Base-by-base conservation (phyloP, 2,888 invertebrate species). In the Oscheius sp. region DNA sequence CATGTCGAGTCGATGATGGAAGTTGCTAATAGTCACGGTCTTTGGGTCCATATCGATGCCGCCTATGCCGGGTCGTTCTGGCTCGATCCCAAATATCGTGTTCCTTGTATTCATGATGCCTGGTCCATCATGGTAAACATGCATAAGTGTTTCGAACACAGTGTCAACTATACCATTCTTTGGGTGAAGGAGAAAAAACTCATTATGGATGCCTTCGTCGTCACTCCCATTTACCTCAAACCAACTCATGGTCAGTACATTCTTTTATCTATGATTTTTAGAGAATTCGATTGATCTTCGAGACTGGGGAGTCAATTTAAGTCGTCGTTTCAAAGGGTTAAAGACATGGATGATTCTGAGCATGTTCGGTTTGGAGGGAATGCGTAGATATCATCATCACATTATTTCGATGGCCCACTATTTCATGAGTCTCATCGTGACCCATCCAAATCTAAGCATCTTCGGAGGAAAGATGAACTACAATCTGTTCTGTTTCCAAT, bases 41-140 rank as follows among this genome's bases (percentile, higher is more conserved):
- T 95, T 1, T 96, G 95, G 95, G 87, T 95, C 28, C 96, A 96
- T 86, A 94, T 97, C 12, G 77, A 77, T 61, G 96, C 93, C 0
- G 96, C 97, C 0, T 97, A 97, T 86, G 97, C 95, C 1, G 97
- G 97, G 22, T 93, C 92, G 85, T 91, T 95, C 4, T 93, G 96
- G 88, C 92, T 97, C 74, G 96, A 96, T 84, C 95, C 95, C 0
- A 96, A 98, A 88, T 90, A 94, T 82, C 93, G 94, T 2, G 41
- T 41, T 12, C 12, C 20, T 12, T 41, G 36, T 36, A 8, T 45
- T 6, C 47, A 93, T 84, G 88, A 88, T 69, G 78, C 51, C 17
- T 62, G 68, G 20, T 74, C 74, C 20, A 28, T 80, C n/a, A 74
- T 71, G 24, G 33, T 68, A 50, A 75, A 71, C 57, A 32, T 70